These are phyloP conservation scores for Rhea americana DNA, from an alignment of 2,113 vertebrate genomes.

Conservation along the genomic window DNA sequence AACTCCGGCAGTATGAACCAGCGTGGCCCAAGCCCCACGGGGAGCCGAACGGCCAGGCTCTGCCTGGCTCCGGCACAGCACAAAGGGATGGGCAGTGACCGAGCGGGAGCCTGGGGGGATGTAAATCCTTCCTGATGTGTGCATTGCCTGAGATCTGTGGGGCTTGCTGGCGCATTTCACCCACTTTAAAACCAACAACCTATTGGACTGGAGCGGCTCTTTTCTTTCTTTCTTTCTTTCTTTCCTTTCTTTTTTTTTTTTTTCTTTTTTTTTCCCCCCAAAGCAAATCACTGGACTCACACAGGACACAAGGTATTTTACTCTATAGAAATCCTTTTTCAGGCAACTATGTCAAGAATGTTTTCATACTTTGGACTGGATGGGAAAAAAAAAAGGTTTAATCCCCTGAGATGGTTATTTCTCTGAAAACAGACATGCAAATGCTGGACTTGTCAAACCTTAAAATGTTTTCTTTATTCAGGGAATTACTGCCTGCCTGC, in stretches of 20 bases:
- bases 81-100: not conserved
- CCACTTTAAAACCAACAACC: constrained; percentile 30
- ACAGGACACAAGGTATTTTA: constrained; percentile 58
- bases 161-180: not conserved
- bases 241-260: not conserved
- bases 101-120: not conserved
- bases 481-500: constrained; percentile 86
- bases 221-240: constrained; percentile 38
- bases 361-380: constrained; percentile 78
- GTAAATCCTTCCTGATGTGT: not conserved
- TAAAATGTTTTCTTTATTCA: constrained; percentile 78
- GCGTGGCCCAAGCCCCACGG: fast-evolving
- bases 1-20: not conserved
- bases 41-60: not conserved
- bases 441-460: constrained; percentile 72
- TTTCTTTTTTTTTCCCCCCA: not conserved
- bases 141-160: not conserved
- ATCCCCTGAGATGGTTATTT: constrained; percentile 82
- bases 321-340: constrained; percentile 75
- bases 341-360: constrained; percentile 79
- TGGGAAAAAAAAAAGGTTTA: constrained; percentile 62
- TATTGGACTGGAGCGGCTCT: constrained; percentile 38
- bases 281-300: constrained; percentile 59
- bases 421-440: constrained; percentile 84
- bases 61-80: not conserved